Evolutionary conservation across 2,888 invertebrate genomes (phyloP).

Genomic region (Drosophila infuscata): DNA sequence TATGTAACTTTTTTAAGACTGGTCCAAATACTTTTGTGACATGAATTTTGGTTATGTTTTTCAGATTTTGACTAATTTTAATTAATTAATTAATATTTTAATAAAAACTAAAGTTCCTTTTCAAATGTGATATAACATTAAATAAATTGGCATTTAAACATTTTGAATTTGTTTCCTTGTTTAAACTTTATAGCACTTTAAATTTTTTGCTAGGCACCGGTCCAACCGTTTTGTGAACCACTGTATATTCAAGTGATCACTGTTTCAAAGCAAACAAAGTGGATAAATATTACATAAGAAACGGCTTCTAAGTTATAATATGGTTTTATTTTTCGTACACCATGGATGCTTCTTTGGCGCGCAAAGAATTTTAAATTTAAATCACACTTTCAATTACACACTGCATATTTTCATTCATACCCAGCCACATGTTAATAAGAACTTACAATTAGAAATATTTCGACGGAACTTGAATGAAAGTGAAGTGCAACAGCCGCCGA

Average conservation of each 20-base stretch:
- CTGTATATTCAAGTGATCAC: neutral
- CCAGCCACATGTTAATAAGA: neutral
- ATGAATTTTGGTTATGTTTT: no score
- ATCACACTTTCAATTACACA: neutral
- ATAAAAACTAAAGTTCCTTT: no score
- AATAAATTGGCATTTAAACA: no score
- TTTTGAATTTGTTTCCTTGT: no score
- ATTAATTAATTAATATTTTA: no score
- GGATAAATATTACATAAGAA: neutral
- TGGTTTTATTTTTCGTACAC: neutral
- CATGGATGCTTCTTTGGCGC: neutral
- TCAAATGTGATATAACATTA: no score
- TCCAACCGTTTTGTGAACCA: no score
- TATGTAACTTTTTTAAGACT: no score
- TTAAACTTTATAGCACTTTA: no score
- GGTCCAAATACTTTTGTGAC: no score
- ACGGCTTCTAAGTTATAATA: neutral
- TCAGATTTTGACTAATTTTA: no score
- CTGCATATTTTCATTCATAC: neutral
- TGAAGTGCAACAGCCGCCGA: slow-evolving; percentile 38
- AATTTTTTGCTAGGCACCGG: no score
- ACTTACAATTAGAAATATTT: slow-evolving; percentile 27
- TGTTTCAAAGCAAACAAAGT: neutral
- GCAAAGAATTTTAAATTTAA: neutral
- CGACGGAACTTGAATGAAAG: slow-evolving; percentile 38